Evolutionary conservation across 2,888 invertebrate species (phyloP).

Genomic region (Microdon myrmicae): DNA sequence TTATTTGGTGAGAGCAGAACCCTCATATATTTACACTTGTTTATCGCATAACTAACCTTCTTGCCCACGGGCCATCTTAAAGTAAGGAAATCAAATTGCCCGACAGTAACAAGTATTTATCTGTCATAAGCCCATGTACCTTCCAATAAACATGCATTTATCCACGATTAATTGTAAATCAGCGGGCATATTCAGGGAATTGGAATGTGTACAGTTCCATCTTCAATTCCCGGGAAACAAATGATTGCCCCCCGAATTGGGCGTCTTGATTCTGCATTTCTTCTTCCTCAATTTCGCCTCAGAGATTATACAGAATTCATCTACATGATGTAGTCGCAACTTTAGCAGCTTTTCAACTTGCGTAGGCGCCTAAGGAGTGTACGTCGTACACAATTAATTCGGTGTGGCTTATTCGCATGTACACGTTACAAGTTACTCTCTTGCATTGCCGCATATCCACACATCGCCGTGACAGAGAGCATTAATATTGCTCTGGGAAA

Average conservation of each 20-base stretch:
- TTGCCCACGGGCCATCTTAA: too few species aligned
- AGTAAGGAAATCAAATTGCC: too few species aligned
- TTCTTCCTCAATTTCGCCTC: background rate
- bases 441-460: conserved; percentile 1
- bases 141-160: conserved; percentile 16
- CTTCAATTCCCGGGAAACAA: conserved; percentile 26
- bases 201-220: conserved; percentile 6
- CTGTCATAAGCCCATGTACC: conserved; percentile 6
- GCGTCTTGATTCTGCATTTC: conserved; percentile 33
- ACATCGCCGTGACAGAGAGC: conserved; percentile 9
- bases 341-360: background rate
- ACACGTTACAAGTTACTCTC: too few species aligned
- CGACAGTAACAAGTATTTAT: too few species aligned
- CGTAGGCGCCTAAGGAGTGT: conserved; percentile 46
- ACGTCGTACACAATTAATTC: conserved; percentile 36
- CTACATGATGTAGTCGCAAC: too few species aligned
- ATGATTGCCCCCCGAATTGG: conserved; percentile 21
- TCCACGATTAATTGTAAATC: conserved; percentile 26
- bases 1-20: too few species aligned
- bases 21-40: too few species aligned
- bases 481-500: conserved; percentile 6
- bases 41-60: too few species aligned
- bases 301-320: too few species aligned
- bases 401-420: conserved; percentile 1
- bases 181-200: conserved; percentile 7